Percentiles rank a stretch among this genome's conserved stretches.
Evolutionary conservation across 2,113 vertebrate species (phyloP).

Genomic region (Corythornis vintsioides): DNA sequence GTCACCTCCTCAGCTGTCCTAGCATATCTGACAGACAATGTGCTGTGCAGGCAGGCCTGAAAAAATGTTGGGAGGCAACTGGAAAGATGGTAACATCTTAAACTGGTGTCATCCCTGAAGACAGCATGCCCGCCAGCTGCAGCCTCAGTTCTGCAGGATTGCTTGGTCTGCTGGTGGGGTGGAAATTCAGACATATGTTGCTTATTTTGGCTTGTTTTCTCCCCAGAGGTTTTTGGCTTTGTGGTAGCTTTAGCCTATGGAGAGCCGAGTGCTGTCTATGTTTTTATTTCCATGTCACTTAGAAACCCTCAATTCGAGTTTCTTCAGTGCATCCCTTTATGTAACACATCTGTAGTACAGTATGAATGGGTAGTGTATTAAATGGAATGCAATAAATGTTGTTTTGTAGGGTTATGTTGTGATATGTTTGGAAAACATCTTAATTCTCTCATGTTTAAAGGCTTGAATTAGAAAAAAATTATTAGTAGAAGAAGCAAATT

Average conservation of each 20-base stretch:
- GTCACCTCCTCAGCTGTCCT: slow-evolving; percentile 9
- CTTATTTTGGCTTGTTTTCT: background rate
- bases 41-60: slow-evolving; percentile 15
- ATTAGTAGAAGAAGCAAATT: background rate
- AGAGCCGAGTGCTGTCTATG: background rate
- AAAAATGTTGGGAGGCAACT: background rate
- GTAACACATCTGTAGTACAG: background rate
- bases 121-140: background rate
- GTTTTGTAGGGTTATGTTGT: background rate
- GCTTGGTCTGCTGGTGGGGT: background rate
- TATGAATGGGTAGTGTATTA: background rate
- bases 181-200: background rate
- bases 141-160: background rate
- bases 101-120: background rate
- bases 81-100: background rate
- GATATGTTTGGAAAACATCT: background rate
- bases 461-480: background rate
- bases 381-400: background rate
- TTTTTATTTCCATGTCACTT: background rate
- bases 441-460: background rate
- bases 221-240: background rate
- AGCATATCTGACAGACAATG: background rate
- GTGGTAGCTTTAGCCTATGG: background rate
- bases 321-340: background rate
- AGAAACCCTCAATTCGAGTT: background rate